A percentile compares a stretch with the other conserved stretches of the same genome.
Evolutionary conservation across 2,888 invertebrate genomes (phyloP).

Genomic region (Pollenia angustigena): DNA sequence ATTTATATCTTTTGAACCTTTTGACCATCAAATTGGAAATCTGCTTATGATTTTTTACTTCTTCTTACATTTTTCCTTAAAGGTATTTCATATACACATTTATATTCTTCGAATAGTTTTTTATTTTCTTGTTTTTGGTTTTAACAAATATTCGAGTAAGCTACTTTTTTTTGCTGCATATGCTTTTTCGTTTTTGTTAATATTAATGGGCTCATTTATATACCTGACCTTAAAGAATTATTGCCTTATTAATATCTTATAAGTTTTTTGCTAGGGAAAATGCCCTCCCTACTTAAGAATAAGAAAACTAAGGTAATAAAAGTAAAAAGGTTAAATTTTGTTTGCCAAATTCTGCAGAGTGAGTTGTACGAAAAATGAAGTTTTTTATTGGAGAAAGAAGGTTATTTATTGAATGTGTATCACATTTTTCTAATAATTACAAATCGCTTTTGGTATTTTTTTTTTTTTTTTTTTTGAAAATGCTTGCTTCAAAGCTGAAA

Average conservation of each 20-base stretch:
- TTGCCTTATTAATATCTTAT: constrained; percentile 80
- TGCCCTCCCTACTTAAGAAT: neutral
- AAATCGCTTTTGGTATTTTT: too few species aligned
- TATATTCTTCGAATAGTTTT: neutral
- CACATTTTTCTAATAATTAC: too few species aligned
- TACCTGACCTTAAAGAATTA: constrained; percentile 79
- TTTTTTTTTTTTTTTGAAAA: too few species aligned
- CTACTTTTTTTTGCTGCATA: neutral
- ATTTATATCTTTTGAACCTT: constrained; percentile 4
- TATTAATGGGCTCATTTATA: constrained; percentile 56
- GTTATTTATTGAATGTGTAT: too few species aligned
- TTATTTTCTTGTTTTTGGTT: neutral
- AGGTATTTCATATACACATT: neutral
- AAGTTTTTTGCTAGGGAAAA: constrained; percentile 63
- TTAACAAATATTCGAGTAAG: neutral
- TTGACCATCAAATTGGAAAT: neutral
- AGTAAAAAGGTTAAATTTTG: too few species aligned
- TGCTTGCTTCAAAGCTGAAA: too few species aligned
- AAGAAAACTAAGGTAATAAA: too few species aligned
- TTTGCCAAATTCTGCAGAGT: too few species aligned
- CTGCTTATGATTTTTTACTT: neutral
- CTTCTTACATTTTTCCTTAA: neutral
- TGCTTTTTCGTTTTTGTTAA: neutral
- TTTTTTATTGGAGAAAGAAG: too few species aligned
- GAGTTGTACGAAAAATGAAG: too few species aligned